Evolutionary conservation across 2,113 vertebrate genomes (phyloP).

Genomic region (Pedetes capensis): DNA sequence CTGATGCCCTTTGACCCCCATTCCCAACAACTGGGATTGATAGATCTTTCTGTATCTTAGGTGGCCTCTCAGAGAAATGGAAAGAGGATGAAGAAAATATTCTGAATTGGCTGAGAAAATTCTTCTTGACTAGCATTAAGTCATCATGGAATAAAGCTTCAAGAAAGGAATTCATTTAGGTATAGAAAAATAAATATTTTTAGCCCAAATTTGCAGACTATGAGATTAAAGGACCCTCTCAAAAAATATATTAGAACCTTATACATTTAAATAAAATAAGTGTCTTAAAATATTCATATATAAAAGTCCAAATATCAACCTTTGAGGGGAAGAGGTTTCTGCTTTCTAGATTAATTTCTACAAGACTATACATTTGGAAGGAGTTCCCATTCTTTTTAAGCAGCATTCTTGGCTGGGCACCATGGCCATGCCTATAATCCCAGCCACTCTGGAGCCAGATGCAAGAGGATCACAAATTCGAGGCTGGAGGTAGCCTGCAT

Average conservation of each 20-base stretch:
- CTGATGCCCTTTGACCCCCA: not conserved
- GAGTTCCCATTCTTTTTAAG: not conserved
- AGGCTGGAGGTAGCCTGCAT: too few species aligned
- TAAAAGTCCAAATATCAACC: slow-evolving; percentile 26
- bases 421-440: too few species aligned
- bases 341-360: slow-evolving; percentile 3
- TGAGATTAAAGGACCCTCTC: not conserved
- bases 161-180: not conserved
- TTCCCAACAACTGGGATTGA: not conserved
- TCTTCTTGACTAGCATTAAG: not conserved
- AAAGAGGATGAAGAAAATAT: not conserved
- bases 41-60: not conserved
- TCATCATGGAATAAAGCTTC: not conserved
- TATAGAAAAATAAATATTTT: not conserved
- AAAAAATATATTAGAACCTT: slow-evolving; percentile 11
- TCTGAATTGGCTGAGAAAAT: not conserved
- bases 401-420: too few species aligned
- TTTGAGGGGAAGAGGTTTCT: not conserved
- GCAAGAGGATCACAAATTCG: too few species aligned
- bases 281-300: not conserved
- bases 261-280: not conserved
- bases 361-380: slow-evolving; percentile 24
- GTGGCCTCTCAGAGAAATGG: not conserved
- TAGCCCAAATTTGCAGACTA: not conserved
- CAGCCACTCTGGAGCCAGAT: too few species aligned